A percentile compares a stretch with the other conserved stretches of the same genome.
Evolutionary conservation across 2,888 invertebrate species (phyloP).

Genomic region (Venusia cambrica): DNA sequence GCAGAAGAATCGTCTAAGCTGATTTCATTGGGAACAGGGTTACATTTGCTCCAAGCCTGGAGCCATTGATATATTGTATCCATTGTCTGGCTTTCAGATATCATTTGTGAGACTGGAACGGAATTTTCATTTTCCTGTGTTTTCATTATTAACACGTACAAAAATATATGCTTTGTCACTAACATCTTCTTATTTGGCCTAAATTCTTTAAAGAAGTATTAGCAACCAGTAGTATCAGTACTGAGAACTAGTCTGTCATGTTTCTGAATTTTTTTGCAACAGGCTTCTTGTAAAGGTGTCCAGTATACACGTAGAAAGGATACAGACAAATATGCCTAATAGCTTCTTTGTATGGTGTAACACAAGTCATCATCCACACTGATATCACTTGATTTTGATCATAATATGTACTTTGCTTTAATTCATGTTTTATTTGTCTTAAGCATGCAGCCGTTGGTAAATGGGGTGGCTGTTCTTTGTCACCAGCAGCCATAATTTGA

Average conservation of each 20-base stretch:
- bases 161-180: neutral
- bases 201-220: neutral
- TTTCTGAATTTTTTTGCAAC: neutral
- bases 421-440: conserved; percentile 1
- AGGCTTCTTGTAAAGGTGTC: neutral
- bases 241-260: neutral
- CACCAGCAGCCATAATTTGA: neutral
- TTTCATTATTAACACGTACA: neutral
- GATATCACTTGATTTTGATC: too few species aligned
- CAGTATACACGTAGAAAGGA: conserved; percentile 1
- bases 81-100: neutral
- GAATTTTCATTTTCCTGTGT: neutral
- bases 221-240: neutral
- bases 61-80: neutral
- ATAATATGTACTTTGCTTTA: neutral
- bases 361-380: neutral
- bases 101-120: neutral
- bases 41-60: neutral
- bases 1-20: neutral
- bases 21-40: neutral
- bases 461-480: neutral
- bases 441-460: neutral
- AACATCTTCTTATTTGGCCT: neutral
- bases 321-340: neutral
- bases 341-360: neutral